Evolutionary conservation across 2,797 vertebrate genomes (phyloP).

Genomic region (Astyanax mexicanus): DNA sequence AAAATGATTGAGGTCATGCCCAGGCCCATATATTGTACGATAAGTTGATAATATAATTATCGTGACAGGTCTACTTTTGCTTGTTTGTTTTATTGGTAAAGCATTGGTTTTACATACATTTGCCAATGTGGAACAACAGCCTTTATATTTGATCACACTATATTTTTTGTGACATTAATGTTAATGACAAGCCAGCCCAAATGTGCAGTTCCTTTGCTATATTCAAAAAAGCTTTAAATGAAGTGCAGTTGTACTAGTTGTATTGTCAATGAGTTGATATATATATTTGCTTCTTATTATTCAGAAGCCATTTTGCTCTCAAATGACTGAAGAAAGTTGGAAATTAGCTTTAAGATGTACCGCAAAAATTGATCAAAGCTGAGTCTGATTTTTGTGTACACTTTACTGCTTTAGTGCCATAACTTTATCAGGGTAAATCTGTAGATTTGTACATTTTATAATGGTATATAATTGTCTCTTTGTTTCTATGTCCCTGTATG

Average conservation of each 20-base stretch:
- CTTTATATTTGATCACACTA: no score
- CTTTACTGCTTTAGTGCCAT: conserved; percentile 23
- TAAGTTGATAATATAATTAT: no score
- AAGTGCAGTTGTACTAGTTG: conserved; percentile 60
- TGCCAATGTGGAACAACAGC: no score
- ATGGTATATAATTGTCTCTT: conserved; percentile 34
- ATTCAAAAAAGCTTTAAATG: conserved; percentile 18
- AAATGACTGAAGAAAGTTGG: conserved; percentile 23
- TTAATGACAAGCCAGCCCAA: conserved; percentile 11
- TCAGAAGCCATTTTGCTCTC: conserved; percentile 77
- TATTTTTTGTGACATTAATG: conserved; percentile 7
- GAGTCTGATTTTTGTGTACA: conserved; percentile 19
- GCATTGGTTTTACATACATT: no score
- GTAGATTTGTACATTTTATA: conserved; percentile 53
- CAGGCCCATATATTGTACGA: no score
- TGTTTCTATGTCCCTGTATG: conserved; percentile 24
- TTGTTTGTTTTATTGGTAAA: no score
- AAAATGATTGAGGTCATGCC: no score
- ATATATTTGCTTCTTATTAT: conserved; percentile 84
- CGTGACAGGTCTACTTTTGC: no score
- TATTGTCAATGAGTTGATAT: conserved; percentile 70
- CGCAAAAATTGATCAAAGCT: conserved; percentile 25
- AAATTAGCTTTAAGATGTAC: conserved; percentile 54
- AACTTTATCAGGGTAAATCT: conserved; percentile 53
- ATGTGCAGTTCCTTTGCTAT: conserved; percentile 41